Evolutionary conservation across 2,797 vertebrate genomes (phyloP).

Genomic region (Oryzias dopingdopingensis): DNA sequence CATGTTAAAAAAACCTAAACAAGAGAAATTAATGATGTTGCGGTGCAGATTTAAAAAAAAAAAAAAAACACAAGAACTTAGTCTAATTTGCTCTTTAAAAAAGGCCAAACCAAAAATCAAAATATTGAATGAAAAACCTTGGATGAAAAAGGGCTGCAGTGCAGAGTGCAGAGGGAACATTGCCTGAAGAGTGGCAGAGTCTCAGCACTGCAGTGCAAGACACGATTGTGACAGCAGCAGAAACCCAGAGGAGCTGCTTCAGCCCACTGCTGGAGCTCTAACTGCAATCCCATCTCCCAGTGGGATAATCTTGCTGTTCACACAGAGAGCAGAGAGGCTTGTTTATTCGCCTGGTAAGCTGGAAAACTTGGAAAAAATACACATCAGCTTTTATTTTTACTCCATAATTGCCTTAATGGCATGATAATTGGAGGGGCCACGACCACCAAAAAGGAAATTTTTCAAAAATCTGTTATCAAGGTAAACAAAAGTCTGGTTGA

Average conservation of each 20-base stretch:
- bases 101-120: background rate
- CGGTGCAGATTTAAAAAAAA: background rate
- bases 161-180: slow-evolving; percentile 22
- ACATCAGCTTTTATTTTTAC: slow-evolving; percentile 1
- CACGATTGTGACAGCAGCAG: slow-evolving; percentile 45
- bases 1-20: no score
- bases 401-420: slow-evolving; percentile 8
- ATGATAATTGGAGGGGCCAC: background rate
- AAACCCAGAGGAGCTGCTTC: slow-evolving; percentile 49
- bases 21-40: no score
- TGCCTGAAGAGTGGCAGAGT: slow-evolving; percentile 31
- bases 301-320: slow-evolving; percentile 29
- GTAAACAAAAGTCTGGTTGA: slow-evolving; percentile 21
- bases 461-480: slow-evolving; percentile 8
- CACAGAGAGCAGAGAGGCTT: slow-evolving; percentile 20
- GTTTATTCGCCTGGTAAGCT: slow-evolving; percentile 18
- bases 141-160: background rate
- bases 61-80: slow-evolving; percentile 1
- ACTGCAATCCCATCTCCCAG: slow-evolving; percentile 48
- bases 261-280: slow-evolving; percentile 50
- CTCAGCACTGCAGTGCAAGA: slow-evolving; percentile 55
- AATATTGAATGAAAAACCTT: background rate
- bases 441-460: no score
- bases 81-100: background rate
- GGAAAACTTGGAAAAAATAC: slow-evolving; percentile 11